These are phyloP conservation scores for Monomorium pharaonis DNA, from an alignment of 1,140 invertebrate species.

Conservation along the genomic window DNA sequence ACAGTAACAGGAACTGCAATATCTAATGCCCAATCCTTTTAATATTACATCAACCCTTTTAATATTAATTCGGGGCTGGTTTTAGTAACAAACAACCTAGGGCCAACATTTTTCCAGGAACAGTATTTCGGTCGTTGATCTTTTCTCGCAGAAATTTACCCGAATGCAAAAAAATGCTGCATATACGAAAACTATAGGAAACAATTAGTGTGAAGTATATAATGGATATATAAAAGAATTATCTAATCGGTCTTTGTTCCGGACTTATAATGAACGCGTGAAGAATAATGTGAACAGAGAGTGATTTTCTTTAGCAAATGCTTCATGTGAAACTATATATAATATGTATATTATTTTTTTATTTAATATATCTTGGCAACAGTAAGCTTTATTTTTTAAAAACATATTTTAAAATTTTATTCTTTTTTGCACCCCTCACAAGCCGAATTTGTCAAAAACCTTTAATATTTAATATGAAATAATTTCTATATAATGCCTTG, in stretches of 20 bases:
- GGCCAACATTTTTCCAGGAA: conserved; percentile 17
- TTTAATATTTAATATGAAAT: conserved; percentile 4
- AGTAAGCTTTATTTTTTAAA: not conserved
- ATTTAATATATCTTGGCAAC: not conserved
- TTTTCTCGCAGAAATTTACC: not conserved
- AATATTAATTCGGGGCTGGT: conserved; percentile 11
- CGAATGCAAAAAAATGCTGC: conserved; percentile 3
- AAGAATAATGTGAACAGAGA: not conserved
- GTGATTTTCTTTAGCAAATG: not conserved
- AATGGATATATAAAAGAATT: conserved; percentile 3
- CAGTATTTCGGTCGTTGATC: conserved; percentile 21
- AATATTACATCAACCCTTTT: conserved; percentile 34
- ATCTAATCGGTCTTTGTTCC: not conserved
- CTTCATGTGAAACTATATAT: not conserved
- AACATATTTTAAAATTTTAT: not conserved
- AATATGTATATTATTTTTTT: not conserved
- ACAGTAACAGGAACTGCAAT: conserved; percentile 57
- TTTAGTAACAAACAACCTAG: conserved; percentile 39
- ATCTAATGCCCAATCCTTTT: conserved; percentile 54
- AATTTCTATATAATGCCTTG: not conserved
- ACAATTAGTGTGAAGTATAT: not conserved
- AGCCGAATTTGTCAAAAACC: not conserved
- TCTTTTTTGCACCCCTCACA: not conserved
- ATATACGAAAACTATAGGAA: not conserved
- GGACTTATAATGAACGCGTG: not conserved